Percentiles rank a stretch among this genome's conserved stretches.
Conservation (phyloP, 2,113 vertebrate genomes). For the Chaenogobius annularis region DNA sequence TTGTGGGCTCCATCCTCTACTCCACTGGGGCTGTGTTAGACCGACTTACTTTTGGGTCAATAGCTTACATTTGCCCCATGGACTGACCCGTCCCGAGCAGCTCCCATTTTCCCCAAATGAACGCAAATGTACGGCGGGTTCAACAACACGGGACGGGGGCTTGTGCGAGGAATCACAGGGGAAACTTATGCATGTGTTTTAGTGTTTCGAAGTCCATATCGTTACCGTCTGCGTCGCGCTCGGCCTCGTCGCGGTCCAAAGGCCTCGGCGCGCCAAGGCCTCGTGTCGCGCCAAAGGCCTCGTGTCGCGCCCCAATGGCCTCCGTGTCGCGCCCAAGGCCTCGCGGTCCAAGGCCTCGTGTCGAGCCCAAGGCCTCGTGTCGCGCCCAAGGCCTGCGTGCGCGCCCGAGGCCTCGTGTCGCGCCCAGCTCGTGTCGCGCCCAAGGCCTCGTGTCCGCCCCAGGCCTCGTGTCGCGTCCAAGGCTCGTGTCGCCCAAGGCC, state of each 20-base stretch:
- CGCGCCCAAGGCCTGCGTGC: constrained; percentile 6
- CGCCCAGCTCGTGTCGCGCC: constrained; percentile 1
- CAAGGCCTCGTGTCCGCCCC: constrained; percentile 11
- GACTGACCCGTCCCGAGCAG: constrained; percentile 71
- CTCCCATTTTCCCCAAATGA: not conserved
- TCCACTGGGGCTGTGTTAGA: constrained; percentile 91
- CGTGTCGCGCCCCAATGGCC: too few species aligned
- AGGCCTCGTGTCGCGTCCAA: constrained; percentile 15
- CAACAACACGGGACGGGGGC: constrained; percentile 15
- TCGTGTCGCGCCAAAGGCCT: constrained; percentile 7
- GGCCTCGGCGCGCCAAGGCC: constrained; percentile 21
- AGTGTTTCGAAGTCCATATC: constrained; percentile 70
- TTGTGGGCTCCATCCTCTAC: constrained; percentile 89
- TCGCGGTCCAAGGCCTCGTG: too few species aligned
- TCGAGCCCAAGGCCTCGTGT: too few species aligned
- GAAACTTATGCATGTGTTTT: constrained; percentile 39
- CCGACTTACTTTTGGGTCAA: constrained; percentile 89
- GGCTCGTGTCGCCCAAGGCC: too few species aligned
- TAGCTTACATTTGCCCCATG: constrained; percentile 81
- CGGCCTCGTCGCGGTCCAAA: constrained; percentile 20
- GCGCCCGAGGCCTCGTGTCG: constrained; percentile 20
- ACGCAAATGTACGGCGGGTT: not conserved
- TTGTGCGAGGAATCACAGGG: not conserved
- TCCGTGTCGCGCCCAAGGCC: constrained; percentile 7
- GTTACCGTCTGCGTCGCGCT: constrained; percentile 30